Evolutionary conservation across 2,113 vertebrate genomes (phyloP).

Genomic region (Python bivittatus): DNA sequence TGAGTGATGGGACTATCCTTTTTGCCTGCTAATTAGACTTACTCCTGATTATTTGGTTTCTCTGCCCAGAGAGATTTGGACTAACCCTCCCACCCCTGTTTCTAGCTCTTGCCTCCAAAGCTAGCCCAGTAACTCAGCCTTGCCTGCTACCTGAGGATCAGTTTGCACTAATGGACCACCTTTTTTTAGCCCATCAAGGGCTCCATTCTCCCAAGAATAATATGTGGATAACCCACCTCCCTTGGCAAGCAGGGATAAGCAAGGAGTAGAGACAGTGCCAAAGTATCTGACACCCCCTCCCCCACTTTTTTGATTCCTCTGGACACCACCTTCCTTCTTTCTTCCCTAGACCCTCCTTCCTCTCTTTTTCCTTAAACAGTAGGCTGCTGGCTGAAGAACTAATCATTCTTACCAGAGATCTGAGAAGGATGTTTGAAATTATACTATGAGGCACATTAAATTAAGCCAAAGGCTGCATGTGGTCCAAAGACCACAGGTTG

Average conservation of each 20-base stretch:
- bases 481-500: background rate
- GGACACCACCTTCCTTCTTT: background rate
- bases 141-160: background rate
- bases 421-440: background rate
- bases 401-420: background rate
- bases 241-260: background rate
- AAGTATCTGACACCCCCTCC: background rate
- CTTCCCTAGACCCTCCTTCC: background rate
- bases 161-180: background rate
- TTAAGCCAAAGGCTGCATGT: background rate
- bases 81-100: background rate
- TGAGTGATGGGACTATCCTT: background rate
- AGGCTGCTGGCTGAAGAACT: background rate
- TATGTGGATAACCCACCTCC: background rate
- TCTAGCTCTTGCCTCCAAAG: background rate
- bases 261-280: background rate
- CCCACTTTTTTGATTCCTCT: background rate
- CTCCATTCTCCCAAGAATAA: background rate
- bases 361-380: background rate
- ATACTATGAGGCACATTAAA: background rate
- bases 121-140: background rate
- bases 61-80: background rate
- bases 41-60: background rate
- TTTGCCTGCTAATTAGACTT: background rate
- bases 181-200: background rate